These are phyloP conservation scores for Melanchra persicariae DNA, from an alignment of 2,888 invertebrate genomes.

Conservation along the genomic window DNA sequence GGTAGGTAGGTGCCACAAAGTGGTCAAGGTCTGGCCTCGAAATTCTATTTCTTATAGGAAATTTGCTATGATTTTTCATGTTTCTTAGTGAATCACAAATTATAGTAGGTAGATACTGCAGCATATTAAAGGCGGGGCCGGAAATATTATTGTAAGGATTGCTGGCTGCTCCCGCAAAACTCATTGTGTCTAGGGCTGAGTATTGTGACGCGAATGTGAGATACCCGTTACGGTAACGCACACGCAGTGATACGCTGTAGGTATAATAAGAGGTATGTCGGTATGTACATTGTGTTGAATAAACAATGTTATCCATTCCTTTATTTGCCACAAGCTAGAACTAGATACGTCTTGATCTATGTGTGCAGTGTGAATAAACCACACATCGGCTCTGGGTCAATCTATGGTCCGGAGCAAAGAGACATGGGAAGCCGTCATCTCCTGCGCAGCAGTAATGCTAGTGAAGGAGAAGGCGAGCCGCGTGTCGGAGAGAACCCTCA, in stretches of 20 bases:
- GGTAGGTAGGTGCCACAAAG: no score
- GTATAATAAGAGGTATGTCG: conserved; percentile 29
- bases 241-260: conserved; percentile 65
- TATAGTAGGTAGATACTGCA: conserved; percentile 8
- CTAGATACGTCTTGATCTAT: conserved; percentile 50
- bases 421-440: no score
- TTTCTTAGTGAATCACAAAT: conserved; percentile 10
- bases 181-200: conserved; percentile 73
- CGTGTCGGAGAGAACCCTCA: no score
- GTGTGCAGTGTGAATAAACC: conserved; percentile 5
- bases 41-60: conserved; percentile 64
- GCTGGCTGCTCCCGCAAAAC: conserved; percentile 66
- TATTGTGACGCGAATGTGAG: conserved; percentile 74
- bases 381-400: conserved; percentile 1
- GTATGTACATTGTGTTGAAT: conserved; percentile 47
- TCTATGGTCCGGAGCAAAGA: no score
- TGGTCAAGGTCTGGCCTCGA: conserved; percentile 75
- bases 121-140: conserved; percentile 72
- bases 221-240: conserved; percentile 77
- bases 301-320: conserved; percentile 56
- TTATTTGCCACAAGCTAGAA: conserved; percentile 47
- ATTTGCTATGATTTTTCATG: background rate
- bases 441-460: no score
- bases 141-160: conserved; percentile 76
- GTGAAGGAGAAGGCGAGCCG: no score